A percentile compares a stretch with the other conserved stretches of the same genome.
phyloP scores from a whole-genome alignment of 2,888 invertebrate species.

The Tridacna gigas region DNA sequence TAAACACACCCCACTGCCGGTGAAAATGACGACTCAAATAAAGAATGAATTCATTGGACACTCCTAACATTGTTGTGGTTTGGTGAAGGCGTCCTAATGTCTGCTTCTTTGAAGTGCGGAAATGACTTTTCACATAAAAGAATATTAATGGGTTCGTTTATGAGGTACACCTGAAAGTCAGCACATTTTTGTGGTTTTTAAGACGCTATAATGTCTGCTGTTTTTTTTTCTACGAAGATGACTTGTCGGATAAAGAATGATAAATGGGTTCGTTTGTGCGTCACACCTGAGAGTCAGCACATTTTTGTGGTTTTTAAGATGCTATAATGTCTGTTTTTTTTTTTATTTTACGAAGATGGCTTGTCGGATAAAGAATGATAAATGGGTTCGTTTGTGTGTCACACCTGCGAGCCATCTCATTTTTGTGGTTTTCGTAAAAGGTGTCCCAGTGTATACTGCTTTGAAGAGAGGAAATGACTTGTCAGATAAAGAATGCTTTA shows the following conservation, averaged over 20 bases:
- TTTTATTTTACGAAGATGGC: not conserved
- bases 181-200: not conserved
- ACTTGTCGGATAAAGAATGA: not conserved
- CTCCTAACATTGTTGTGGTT: too few species aligned
- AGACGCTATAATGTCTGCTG: not conserved
- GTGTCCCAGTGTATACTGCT: not conserved
- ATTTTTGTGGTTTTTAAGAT: not conserved
- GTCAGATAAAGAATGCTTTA: not conserved
- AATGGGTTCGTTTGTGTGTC: not conserved
- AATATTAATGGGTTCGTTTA: constrained; percentile 6
- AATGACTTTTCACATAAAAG: constrained; percentile 24
- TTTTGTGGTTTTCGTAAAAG: not conserved
- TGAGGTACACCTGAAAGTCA: not conserved
- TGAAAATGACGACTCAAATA: too few species aligned
- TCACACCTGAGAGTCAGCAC: not conserved
- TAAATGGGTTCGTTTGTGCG: not conserved
- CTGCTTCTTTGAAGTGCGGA: too few species aligned
- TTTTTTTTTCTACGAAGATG: too few species aligned
- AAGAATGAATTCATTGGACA: too few species aligned
- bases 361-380: not conserved
- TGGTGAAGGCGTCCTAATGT: too few species aligned
- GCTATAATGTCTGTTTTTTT: not conserved
- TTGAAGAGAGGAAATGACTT: not conserved
- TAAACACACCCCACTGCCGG: too few species aligned
- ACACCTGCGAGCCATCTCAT: not conserved